phyloP scores from a whole-genome alignment of 2,113 vertebrate genomes.

The Delphinapterus leucas region DNA sequence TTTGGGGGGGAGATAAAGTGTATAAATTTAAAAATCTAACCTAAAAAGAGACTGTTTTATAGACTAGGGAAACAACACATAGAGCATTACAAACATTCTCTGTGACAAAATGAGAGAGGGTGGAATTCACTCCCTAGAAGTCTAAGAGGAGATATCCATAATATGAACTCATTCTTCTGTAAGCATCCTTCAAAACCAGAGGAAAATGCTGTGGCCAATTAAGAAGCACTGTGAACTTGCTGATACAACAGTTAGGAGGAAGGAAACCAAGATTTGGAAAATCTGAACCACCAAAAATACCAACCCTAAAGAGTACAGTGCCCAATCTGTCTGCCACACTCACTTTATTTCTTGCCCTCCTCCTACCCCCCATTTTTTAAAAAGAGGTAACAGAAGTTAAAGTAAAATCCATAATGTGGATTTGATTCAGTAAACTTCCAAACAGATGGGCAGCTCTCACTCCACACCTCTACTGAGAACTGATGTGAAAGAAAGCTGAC shows the following conservation, averaged over 20 bases:
- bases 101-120: background rate
- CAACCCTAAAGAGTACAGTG: background rate
- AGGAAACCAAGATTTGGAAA: slow-evolving; percentile 27
- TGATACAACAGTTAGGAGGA: background rate
- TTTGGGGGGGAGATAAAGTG: background rate
- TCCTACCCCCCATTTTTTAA: background rate
- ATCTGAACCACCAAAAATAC: slow-evolving; percentile 28
- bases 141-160: background rate
- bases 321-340: background rate
- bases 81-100: background rate
- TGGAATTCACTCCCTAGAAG: background rate
- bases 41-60: background rate
- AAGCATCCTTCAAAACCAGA: slow-evolving; percentile 34
- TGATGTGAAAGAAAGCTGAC: background rate
- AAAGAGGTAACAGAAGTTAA: slow-evolving; percentile 5
- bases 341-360: background rate
- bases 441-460: background rate
- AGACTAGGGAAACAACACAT: background rate
- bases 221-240: background rate
- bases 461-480: background rate
- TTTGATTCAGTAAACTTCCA: background rate
- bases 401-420: background rate
- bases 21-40: slow-evolving; percentile 23
- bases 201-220: background rate
- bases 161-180: background rate